Percentiles rank a stretch among this genome's conserved stretches.
phyloP scores from a whole-genome alignment of 2,113 vertebrate species.

The Hippocampus mohnikei region DNA sequence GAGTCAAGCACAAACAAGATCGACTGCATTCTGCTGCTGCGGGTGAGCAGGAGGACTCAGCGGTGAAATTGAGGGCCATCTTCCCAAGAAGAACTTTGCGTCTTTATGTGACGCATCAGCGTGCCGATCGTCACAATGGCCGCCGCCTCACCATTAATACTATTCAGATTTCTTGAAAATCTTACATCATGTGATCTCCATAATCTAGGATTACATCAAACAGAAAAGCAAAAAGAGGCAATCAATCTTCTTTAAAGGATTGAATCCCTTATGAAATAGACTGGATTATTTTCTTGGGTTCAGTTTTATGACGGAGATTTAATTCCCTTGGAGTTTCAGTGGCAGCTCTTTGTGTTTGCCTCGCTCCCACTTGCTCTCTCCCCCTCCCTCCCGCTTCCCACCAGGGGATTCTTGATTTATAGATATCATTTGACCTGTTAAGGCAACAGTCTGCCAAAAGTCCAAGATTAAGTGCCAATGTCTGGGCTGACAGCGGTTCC shows the following conservation, averaged over 20 bases:
- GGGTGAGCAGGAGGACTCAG: neutral
- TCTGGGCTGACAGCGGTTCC: slow-evolving; percentile 71
- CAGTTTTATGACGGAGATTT: slow-evolving; percentile 68
- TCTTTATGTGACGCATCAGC: slow-evolving; percentile 36
- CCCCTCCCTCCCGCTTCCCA: slow-evolving; percentile 39
- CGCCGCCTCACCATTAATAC: slow-evolving; percentile 48
- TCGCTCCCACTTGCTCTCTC: slow-evolving; percentile 18
- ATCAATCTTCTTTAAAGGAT: slow-evolving; percentile 76
- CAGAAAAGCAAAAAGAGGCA: slow-evolving; percentile 66
- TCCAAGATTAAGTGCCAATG: slow-evolving; percentile 78
- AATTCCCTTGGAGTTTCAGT: slow-evolving; percentile 64
- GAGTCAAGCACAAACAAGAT: neutral
- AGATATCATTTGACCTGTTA: slow-evolving; percentile 80
- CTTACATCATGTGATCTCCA: slow-evolving; percentile 59
- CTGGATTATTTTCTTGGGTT: slow-evolving; percentile 74
- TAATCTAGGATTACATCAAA: slow-evolving; percentile 74
- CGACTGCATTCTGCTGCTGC: slow-evolving; percentile 1
- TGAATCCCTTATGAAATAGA: slow-evolving; percentile 78
- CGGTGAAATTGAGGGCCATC: neutral
- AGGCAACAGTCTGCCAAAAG: slow-evolving; percentile 80
- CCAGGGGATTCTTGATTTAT: slow-evolving; percentile 75
- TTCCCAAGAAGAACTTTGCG: slow-evolving; percentile 2
- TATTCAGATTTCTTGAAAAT: slow-evolving; percentile 66
- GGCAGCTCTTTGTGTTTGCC: slow-evolving; percentile 37
- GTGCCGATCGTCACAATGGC: slow-evolving; percentile 46